Conservation (phyloP, 2,888 invertebrate genomes). For the Eupithecia tripunctaria region DNA sequence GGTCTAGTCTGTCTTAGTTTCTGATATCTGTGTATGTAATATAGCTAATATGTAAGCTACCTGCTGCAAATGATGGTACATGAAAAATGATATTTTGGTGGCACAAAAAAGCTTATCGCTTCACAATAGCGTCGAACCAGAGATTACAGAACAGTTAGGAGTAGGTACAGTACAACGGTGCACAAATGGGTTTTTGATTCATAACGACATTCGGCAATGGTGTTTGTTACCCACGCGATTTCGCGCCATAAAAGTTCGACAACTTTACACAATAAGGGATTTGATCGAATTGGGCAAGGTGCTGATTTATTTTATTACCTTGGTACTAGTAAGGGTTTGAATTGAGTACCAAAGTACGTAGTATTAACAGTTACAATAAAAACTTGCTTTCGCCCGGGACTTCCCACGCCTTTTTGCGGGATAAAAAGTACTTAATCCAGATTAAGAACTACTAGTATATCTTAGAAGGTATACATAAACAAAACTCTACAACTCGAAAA, state of each 20-base stretch:
- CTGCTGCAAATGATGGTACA: not conserved
- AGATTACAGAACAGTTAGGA: conserved; percentile 31
- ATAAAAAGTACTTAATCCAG: too few species aligned
- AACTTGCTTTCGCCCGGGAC: too few species aligned
- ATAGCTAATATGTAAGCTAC: too few species aligned
- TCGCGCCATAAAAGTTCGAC: conserved; percentile 36
- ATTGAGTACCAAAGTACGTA: too few species aligned
- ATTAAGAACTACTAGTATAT: too few species aligned
- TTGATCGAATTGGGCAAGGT: not conserved
- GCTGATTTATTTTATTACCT: not conserved
- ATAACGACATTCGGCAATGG: conserved; percentile 43
- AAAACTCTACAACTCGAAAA: too few species aligned
- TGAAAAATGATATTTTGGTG: not conserved
- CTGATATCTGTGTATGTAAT: too few species aligned
- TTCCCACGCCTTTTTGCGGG: too few species aligned
- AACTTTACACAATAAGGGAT: conserved; percentile 9
- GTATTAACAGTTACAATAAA: not conserved
- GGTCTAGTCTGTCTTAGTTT: too few species aligned
- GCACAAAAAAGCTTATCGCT: conserved; percentile 26
- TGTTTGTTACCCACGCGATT: conserved; percentile 43
- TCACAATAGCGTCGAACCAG: not conserved
- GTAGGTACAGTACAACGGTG: conserved; percentile 37
- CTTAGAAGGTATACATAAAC: too few species aligned
- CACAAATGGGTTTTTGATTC: conserved; percentile 52
- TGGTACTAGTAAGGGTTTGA: not conserved